Conservation (phyloP, 2,797 vertebrate species). For the Pangasius krempfi region DNA sequence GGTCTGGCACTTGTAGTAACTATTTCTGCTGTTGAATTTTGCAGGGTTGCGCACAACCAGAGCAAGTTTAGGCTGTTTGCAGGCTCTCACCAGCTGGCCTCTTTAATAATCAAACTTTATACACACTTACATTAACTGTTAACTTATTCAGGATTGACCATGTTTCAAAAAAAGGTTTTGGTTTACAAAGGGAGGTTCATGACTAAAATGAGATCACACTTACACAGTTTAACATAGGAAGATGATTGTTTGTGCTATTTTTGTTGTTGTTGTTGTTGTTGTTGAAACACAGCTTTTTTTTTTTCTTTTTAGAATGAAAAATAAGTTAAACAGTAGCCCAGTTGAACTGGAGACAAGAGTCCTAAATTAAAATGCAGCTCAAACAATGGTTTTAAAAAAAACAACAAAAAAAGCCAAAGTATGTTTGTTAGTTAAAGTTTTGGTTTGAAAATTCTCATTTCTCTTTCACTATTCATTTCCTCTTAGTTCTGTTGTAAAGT, state of each 20-base stretch:
- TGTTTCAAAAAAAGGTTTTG: conserved; percentile 35
- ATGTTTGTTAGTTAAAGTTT: conserved; percentile 86
- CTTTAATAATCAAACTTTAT: conserved; percentile 65
- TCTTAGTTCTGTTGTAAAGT: conserved; percentile 81
- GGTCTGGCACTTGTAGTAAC: conserved; percentile 87
- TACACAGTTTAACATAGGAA: conserved; percentile 26
- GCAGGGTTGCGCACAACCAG: conserved; percentile 77
- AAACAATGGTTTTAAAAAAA: conserved; percentile 62
- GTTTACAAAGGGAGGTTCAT: conserved; percentile 43
- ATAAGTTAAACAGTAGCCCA: conserved; percentile 69
- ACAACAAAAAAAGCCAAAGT: conserved; percentile 99
- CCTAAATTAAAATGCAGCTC: conserved; percentile 84
- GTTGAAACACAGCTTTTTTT: neutral
- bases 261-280: neutral
- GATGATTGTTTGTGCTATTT: conserved; percentile 32
- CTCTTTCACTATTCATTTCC: conserved; percentile 71
- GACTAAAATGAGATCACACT: conserved; percentile 42
- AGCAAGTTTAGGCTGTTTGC: conserved; percentile 64
- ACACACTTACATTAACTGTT: conserved; percentile 61
- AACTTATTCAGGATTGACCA: conserved; percentile 61
- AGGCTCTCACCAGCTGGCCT: conserved; percentile 75
- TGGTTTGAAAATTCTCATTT: conserved; percentile 84
- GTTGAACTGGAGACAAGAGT: conserved; percentile 73
- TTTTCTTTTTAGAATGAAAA: conserved; percentile 36
- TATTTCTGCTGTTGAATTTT: conserved; percentile 79